These are phyloP conservation scores for Amphiprion percula DNA, from an alignment of 2,113 vertebrate genomes.

Conservation along the genomic window DNA sequence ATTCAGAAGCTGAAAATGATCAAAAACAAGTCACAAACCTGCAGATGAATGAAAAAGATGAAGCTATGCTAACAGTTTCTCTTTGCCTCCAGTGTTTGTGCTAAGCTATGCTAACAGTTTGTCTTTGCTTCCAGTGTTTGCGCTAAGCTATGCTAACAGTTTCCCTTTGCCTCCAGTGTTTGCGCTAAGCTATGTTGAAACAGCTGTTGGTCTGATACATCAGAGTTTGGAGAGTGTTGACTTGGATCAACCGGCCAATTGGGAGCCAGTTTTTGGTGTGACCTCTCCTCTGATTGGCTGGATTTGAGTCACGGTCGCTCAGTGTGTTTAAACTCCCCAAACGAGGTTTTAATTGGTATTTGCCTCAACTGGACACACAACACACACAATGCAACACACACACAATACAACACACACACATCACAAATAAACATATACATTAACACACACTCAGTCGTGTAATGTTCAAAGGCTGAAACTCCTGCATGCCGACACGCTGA, in stretches of 20 bases:
- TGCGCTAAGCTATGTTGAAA: not conserved
- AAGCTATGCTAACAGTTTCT: too few species aligned
- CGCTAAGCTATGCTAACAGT: not conserved
- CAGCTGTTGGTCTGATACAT: too few species aligned
- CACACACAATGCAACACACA: conserved; percentile 19
- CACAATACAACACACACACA: conserved; percentile 18
- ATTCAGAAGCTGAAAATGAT: too few species aligned
- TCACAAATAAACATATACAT: conserved; percentile 18
- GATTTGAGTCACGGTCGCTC: conserved; percentile 11
- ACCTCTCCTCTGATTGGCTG: conserved; percentile 64
- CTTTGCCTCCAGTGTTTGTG: too few species aligned
- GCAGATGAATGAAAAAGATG: too few species aligned
- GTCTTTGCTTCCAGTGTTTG: not conserved
- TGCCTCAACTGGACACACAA: conserved; percentile 13
- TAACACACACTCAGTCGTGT: not conserved
- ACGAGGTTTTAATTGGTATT: conserved; percentile 55
- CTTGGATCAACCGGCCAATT: conserved; percentile 32
- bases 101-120: not conserved
- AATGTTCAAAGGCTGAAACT: conserved; percentile 63
- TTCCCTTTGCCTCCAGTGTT: not conserved
- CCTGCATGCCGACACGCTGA: conserved; percentile 68
- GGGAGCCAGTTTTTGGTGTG: conserved; percentile 29
- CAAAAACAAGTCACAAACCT: too few species aligned
- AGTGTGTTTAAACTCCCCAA: conserved; percentile 42
- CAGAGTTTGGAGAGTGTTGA: too few species aligned